A percentile compares a stretch with the other conserved stretches of the same genome.
These are phyloP conservation scores for Orgyia antiqua DNA, from an alignment of 2,888 invertebrate genomes.

Conservation along the genomic window DNA sequence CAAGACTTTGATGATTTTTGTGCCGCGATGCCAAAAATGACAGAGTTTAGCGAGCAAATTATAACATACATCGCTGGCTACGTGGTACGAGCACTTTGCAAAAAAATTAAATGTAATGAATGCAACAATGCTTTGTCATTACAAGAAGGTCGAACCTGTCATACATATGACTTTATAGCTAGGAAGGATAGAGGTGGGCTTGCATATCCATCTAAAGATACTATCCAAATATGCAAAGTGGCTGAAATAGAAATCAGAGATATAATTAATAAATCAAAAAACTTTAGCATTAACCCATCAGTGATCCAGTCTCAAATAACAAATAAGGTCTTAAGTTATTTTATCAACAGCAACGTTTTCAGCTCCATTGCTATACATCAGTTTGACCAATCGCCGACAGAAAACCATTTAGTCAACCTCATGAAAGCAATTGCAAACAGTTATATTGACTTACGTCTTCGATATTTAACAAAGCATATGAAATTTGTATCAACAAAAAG, in stretches of 20 bases:
- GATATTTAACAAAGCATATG: neutral
- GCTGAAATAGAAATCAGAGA: neutral
- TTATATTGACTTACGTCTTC: neutral
- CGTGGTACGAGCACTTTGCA: conserved; percentile 6
- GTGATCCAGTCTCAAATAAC: neutral
- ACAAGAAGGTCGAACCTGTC: neutral
- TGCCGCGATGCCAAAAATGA: conserved; percentile 2
- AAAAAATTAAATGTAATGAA: conserved; percentile 7
- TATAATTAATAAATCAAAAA: neutral
- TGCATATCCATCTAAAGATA: neutral
- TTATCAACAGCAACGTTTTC: neutral
- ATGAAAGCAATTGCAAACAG: neutral
- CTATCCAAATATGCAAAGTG: too few relatives aligned
- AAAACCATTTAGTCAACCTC: neutral
- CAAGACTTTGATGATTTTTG: neutral
- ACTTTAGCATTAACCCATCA: neutral
- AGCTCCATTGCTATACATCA: neutral
- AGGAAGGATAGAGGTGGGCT: conserved; percentile 2
- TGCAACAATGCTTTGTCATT: neutral
- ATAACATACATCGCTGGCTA: conserved; percentile 10
- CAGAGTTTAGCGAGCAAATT: conserved; percentile 7
- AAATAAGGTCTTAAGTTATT: neutral
- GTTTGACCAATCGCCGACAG: neutral
- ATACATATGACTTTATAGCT: conserved; percentile 4
- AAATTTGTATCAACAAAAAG: conserved; percentile 1